Evolutionary conservation across 2,797 vertebrate species (phyloP), one percentile per base, ranked within the genome.

Genomic region (Masticophis lateralis): DNA sequence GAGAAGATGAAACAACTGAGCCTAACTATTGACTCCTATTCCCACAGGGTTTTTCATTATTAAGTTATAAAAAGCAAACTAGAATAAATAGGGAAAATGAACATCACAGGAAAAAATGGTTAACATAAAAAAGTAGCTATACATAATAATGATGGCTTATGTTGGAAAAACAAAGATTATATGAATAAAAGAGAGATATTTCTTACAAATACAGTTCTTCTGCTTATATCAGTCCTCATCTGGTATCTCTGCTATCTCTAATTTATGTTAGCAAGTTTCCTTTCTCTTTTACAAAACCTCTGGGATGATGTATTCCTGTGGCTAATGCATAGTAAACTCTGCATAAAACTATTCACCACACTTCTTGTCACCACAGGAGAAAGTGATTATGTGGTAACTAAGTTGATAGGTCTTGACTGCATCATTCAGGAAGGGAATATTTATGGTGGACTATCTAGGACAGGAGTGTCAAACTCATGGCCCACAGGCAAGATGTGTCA

Each of bases 61-160:
- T 92, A 95, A 93, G 87, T 87, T 86, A 9, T 96, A 95, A 95
- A 90, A 95, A 63, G 43, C 86, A 88, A 57, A 88, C 86, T 79
- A 88, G 86, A 95, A 86, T 87, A 96, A 96, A 94, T 7, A 87
- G 79, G 69, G 92, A 95, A 94, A 89, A 74, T 18, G 5, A 59
- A 8, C 25, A 43, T 55, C 88, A 92, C 55, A 95, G 93, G 92
- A 95, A 96, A n/a, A 32, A 74, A n/a, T 83, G 20, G 79, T 47
- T 47, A 83, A 47, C 22, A 83, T 83, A 25, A 83, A 37, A 79
- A 89, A 1, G 14, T 61, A 60, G 6, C 18, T 32, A 11, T 32
- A 61, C 57, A 89, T 25, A 89, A 89, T 53, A 25, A 59, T 32
- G 12, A 89, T 12, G n/a, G n/a, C 2, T 12, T 16, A 47, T 83